Conservation (phyloP, 1,140 invertebrate species). For the Bombus haemorrhoidalis region DNA sequence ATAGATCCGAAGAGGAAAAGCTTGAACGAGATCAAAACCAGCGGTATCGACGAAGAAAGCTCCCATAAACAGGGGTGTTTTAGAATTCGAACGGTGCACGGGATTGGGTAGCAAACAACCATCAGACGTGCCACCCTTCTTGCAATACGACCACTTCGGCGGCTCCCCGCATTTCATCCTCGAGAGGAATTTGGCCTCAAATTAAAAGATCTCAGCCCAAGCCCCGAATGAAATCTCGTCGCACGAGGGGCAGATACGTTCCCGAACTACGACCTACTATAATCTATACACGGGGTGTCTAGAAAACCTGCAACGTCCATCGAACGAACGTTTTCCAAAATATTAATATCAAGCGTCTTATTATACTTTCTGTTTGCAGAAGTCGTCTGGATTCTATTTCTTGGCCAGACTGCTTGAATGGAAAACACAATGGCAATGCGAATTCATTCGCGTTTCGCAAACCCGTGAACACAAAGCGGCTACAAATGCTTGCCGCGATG, state of each 20-base stretch:
- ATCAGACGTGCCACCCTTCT: conserved; percentile 66
- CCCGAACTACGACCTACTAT: conserved; percentile 66
- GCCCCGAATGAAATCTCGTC: conserved; percentile 73
- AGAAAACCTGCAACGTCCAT: conserved; percentile 20
- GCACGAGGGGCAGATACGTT: conserved; percentile 67
- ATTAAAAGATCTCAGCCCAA: conserved; percentile 81
- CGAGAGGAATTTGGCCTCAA: conserved; percentile 81
- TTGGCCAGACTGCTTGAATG: not conserved
- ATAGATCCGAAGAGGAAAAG: not conserved
- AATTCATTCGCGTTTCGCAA: not conserved
- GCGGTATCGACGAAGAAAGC: conserved; percentile 39
- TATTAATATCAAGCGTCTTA: not conserved
- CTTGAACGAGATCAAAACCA: conserved; percentile 50
- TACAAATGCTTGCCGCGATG: not conserved
- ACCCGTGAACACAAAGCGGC: not conserved
- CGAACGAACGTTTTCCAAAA: not conserved
- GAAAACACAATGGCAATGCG: not conserved
- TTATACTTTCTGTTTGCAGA: not conserved
- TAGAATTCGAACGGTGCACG: conserved; percentile 68
- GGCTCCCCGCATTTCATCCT: conserved; percentile 78
- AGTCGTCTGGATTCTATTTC: not conserved
- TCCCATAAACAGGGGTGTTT: conserved; percentile 70
- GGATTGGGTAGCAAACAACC: conserved; percentile 66
- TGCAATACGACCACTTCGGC: conserved; percentile 69
- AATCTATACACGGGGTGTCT: conserved; percentile 63